These are phyloP conservation scores for Psylliodes chrysocephalus DNA, from an alignment of 2,888 invertebrate species.

Conservation along the genomic window DNA sequence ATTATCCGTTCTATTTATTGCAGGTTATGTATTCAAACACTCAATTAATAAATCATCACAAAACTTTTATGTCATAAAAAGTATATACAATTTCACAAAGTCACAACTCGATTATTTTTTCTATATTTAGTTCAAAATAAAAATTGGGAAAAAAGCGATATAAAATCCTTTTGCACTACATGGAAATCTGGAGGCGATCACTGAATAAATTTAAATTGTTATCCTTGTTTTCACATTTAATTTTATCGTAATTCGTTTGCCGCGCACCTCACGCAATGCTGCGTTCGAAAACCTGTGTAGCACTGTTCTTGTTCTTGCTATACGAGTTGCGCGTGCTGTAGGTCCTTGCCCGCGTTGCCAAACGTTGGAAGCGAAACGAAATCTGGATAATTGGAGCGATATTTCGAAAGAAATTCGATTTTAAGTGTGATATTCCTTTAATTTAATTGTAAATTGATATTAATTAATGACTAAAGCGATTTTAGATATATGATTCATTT, in stretches of 20 bases:
- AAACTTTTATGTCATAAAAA: conserved; percentile 18
- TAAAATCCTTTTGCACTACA: conserved; percentile 33
- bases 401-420: too few species aligned
- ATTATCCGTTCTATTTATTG: background rate
- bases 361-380: background rate
- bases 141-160: conserved; percentile 35
- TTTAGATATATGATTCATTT: too few species aligned
- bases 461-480: too few species aligned
- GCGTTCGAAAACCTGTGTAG: conserved; percentile 50
- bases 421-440: too few species aligned
- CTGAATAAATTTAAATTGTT: conserved; percentile 28
- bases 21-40: conserved; percentile 13
- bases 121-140: conserved; percentile 33
- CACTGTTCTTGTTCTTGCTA: conserved; percentile 46
- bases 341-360: conserved; percentile 12
- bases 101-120: conserved; percentile 22
- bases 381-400: background rate
- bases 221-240: conserved; percentile 38
- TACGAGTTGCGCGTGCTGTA: conserved; percentile 37
- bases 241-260: conserved; percentile 35
- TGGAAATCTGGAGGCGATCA: conserved; percentile 36
- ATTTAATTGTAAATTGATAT: too few species aligned
- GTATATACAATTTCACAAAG: conserved; percentile 10
- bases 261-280: conserved; percentile 39
- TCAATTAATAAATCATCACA: conserved; percentile 15